Conservation (phyloP, 1,140 invertebrate species). For the Drosophila dunni region DNA sequence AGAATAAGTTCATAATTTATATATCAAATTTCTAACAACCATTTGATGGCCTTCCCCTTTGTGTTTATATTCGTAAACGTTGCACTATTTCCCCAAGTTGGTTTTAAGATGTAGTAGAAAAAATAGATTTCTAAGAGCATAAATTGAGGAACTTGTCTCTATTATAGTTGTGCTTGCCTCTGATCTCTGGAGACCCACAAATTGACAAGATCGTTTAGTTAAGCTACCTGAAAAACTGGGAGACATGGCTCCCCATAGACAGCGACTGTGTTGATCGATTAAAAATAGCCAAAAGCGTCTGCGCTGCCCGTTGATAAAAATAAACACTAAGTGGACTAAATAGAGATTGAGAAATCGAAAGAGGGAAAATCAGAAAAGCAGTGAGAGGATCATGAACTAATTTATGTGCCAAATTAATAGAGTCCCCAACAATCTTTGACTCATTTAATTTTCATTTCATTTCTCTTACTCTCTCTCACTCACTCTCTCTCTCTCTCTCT, state of each 20-base stretch:
- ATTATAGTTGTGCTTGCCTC: not conserved
- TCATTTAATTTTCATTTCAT: not conserved
- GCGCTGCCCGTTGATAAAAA: conserved; percentile 27
- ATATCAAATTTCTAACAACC: too few relatives aligned
- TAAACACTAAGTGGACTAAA: conserved; percentile 33
- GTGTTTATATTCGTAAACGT: too few relatives aligned
- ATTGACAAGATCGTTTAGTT: conserved; percentile 16
- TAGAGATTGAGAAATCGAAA: conserved; percentile 6
- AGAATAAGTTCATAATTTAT: too few relatives aligned
- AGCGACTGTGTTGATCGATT: not conserved
- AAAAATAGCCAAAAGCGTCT: conserved; percentile 19
- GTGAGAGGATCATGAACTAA: conserved; percentile 33
- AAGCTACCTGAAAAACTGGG: conserved; percentile 9
- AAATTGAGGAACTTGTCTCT: not conserved
- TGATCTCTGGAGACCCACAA: conserved; percentile 3
- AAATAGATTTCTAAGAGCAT: too few relatives aligned
- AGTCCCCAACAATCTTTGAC: conserved; percentile 15
- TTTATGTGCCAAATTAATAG: conserved; percentile 75
- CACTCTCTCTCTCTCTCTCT: not conserved
- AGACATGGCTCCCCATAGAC: conserved; percentile 6
- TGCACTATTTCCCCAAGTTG: too few relatives aligned
- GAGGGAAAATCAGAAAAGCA: not conserved
- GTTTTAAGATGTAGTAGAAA: too few relatives aligned
- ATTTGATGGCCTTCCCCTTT: too few relatives aligned
- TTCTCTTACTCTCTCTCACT: too few relatives aligned